Conservation (phyloP, 2,888 invertebrate species). For the Agonopterix heracliana region DNA sequence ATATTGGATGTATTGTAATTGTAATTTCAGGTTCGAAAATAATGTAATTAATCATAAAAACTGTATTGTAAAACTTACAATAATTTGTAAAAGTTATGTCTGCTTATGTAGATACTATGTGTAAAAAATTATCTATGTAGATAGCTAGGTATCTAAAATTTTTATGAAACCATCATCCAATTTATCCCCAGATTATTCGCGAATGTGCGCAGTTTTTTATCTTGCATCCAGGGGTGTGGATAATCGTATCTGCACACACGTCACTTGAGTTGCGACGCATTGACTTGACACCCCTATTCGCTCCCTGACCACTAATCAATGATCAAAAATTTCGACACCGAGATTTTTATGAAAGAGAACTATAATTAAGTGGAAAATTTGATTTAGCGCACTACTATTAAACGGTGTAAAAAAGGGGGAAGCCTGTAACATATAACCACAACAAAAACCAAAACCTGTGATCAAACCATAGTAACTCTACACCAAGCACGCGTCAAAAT, state of each 20-base stretch:
- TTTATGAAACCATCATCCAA: slow-evolving; percentile 20
- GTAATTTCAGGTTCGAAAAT: no score
- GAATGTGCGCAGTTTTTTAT: slow-evolving; percentile 39
- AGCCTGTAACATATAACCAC: slow-evolving; percentile 59
- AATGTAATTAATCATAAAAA: no score
- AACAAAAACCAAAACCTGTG: slow-evolving; percentile 52
- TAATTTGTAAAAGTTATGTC: no score
- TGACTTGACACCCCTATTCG: slow-evolving; percentile 44
- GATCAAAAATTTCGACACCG: slow-evolving; percentile 18
- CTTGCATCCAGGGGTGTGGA: slow-evolving; percentile 41
- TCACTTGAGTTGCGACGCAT: slow-evolving; percentile 45
- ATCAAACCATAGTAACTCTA: slow-evolving; percentile 37
- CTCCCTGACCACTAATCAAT: slow-evolving; percentile 56
- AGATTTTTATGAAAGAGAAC: slow-evolving; percentile 9
- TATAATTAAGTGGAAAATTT: slow-evolving; percentile 29
- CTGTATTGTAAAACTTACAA: no score
- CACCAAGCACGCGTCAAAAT: slow-evolving; percentile 37
- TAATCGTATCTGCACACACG: slow-evolving; percentile 67
- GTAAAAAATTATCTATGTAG: no score
- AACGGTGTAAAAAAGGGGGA: slow-evolving; percentile 15
- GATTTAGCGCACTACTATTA: slow-evolving; percentile 14
- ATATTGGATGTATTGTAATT: no score
- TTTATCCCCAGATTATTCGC: slow-evolving; percentile 25
- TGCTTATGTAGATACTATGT: no score
- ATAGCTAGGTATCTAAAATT: no score